Conservation (phyloP, 2,797 vertebrate species). For the Ctenopoma multispine region DNA sequence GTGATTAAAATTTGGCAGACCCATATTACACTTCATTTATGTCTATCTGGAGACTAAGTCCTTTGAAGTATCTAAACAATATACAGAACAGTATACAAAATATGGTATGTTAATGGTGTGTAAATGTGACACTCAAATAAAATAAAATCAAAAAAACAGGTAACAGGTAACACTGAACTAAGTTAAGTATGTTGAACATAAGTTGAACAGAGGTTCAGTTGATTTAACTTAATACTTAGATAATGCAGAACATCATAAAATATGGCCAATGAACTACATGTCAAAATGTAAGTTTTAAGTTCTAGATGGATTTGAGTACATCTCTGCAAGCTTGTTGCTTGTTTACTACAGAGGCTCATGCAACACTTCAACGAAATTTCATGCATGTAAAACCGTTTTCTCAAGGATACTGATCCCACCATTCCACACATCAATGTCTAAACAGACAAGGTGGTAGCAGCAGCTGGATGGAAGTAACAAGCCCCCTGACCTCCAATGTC, state of each 20-base stretch:
- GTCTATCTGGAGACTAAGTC: neutral
- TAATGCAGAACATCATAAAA: too few species aligned
- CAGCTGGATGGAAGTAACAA: conserved; percentile 27
- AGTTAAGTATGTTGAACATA: too few species aligned
- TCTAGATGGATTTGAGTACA: too few species aligned
- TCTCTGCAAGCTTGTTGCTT: neutral
- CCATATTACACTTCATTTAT: too few species aligned
- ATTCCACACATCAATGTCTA: conserved; percentile 6
- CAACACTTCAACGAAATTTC: neutral
- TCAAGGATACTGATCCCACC: conserved; percentile 6
- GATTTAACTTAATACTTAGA: too few species aligned
- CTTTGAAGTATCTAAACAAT: neutral
- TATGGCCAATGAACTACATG: too few species aligned
- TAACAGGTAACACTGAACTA: too few species aligned
- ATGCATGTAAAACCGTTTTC: conserved; percentile 11
- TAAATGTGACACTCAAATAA: too few species aligned
- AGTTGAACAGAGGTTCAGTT: too few species aligned
- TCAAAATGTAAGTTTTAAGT: too few species aligned
- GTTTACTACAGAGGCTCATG: neutral
- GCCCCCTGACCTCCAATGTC: conserved; percentile 7
- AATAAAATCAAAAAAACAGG: too few species aligned
- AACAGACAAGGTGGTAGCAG: conserved; percentile 11
- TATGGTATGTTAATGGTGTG: neutral
- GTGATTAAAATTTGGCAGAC: too few species aligned
- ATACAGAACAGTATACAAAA: neutral